These are phyloP conservation scores for Oxycera nigricornis DNA, from an alignment of 2,888 invertebrate species.

Conservation along the genomic window DNA sequence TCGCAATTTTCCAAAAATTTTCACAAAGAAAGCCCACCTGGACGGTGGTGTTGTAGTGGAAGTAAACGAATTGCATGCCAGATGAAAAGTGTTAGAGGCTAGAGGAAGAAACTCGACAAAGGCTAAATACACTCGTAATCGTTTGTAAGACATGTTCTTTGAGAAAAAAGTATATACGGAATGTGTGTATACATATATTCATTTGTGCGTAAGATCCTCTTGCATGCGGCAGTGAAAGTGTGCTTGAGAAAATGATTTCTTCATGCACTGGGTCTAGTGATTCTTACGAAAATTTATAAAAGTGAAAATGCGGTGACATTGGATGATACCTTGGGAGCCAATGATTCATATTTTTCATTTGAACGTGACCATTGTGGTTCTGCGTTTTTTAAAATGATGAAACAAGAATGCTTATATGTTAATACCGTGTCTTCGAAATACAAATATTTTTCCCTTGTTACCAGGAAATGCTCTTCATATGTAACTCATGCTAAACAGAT, in stretches of 20 bases:
- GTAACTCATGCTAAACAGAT: no score
- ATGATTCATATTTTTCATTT: neutral
- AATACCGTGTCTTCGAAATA: no score
- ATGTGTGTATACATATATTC: neutral
- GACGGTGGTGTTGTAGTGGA: neutral
- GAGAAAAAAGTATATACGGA: neutral
- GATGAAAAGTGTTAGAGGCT: no score
- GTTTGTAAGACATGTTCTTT: neutral
- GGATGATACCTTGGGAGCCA: neutral
- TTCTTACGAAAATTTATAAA: neutral
- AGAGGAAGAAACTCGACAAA: no score
- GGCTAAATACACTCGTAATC: no score
- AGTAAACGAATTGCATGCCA: no score
- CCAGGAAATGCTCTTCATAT: no score
- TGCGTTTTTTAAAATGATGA: no score
- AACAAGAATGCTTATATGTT: no score
- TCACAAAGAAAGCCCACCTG: constrained; percentile 9
- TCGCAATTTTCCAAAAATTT: constrained; percentile 16
- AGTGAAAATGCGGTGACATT: constrained; percentile 3
- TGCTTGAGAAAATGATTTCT: neutral
- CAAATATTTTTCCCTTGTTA: no score
- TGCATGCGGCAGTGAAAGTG: neutral
- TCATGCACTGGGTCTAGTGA: neutral
- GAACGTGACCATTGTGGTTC: no score
- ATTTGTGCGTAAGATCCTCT: neutral